phyloP scores from a whole-genome alignment of 2,113 vertebrate species.

The Anarrhichthys ocellatus region DNA sequence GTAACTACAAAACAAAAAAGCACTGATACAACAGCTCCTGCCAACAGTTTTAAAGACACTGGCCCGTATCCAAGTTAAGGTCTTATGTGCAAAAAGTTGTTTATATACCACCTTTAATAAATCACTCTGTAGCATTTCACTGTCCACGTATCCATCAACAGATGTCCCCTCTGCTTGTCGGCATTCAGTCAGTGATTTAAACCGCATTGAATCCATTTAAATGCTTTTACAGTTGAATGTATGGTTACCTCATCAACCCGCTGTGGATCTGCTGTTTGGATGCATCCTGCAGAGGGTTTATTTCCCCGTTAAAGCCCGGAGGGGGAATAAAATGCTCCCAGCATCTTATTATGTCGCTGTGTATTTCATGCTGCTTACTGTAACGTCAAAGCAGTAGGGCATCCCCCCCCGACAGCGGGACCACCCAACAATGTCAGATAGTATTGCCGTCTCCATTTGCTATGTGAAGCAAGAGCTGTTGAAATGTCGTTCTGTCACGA shows the following conservation, averaged over 20 bases:
- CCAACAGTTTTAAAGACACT: slow-evolving; percentile 23
- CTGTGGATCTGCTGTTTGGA: slow-evolving; percentile 19
- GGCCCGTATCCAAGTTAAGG: slow-evolving; percentile 19
- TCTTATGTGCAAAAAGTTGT: slow-evolving; percentile 24
- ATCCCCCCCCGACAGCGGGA: slow-evolving; percentile 9
- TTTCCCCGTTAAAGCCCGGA: slow-evolving; percentile 53
- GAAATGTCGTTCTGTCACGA: slow-evolving; percentile 38
- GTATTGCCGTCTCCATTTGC: slow-evolving; percentile 26
- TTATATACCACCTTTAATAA: slow-evolving; percentile 20
- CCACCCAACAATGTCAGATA: slow-evolving; percentile 32
- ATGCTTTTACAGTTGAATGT: slow-evolving; percentile 33
- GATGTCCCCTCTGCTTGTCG: slow-evolving; percentile 18
- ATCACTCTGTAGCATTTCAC: slow-evolving; percentile 30
- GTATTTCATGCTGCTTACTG: slow-evolving; percentile 59
- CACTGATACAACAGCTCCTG: slow-evolving; percentile 18
- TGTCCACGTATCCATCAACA: slow-evolving; percentile 7
- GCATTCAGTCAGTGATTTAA: slow-evolving; percentile 24
- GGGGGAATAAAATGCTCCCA: slow-evolving; percentile 44
- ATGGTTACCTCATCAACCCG: slow-evolving; percentile 23
- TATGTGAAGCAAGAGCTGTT: slow-evolving; percentile 28
- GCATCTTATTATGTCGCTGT: slow-evolving; percentile 40
- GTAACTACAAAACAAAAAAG: not conserved
- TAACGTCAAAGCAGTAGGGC: slow-evolving; percentile 44
- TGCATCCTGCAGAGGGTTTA: slow-evolving; percentile 52
- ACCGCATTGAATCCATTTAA: slow-evolving; percentile 18